A percentile compares a stretch with the other conserved stretches of the same genome.
These are phyloP conservation scores for Lamprotornis superbus DNA, from an alignment of 2,113 vertebrate species.

Conservation along the genomic window DNA sequence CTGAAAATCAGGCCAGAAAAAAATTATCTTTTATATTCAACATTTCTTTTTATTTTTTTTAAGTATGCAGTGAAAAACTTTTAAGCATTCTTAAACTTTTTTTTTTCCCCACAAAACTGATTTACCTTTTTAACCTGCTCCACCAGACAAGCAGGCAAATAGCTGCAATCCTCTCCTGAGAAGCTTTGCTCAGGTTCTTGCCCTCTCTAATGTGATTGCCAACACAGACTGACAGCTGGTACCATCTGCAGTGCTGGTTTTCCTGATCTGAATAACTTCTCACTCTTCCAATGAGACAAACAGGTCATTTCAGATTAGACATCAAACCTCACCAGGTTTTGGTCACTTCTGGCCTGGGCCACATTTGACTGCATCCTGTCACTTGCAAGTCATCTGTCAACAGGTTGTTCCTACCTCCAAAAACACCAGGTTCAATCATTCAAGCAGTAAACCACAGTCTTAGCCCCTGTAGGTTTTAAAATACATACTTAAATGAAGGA, in stretches of 20 bases:
- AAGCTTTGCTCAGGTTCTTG: conserved; percentile 13
- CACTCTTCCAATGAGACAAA: conserved; percentile 22
- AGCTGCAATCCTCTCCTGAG: background rate
- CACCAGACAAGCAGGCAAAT: background rate
- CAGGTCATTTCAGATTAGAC: conserved; percentile 37
- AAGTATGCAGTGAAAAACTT: background rate
- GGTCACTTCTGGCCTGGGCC: conserved; percentile 24
- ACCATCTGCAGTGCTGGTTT: conserved; percentile 22
- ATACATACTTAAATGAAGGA: background rate
- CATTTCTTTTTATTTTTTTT: background rate
- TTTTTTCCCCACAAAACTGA: background rate
- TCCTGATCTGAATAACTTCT: conserved; percentile 25
- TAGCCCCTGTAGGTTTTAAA: background rate
- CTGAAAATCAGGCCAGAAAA: background rate
- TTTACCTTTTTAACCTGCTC: background rate
- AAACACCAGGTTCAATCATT: background rate
- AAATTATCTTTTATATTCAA: background rate
- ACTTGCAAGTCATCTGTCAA: background rate
- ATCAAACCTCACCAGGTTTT: background rate
- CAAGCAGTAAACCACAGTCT: background rate
- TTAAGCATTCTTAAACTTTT: background rate
- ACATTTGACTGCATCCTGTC: background rate
- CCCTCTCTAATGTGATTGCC: conserved; percentile 31
- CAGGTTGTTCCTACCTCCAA: background rate
- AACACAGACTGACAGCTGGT: conserved; percentile 55